Percentiles rank a stretch among this genome's conserved stretches.
Conservation (phyloP, 2,888 invertebrate genomes). For the Ornithoptera alexandrae region DNA sequence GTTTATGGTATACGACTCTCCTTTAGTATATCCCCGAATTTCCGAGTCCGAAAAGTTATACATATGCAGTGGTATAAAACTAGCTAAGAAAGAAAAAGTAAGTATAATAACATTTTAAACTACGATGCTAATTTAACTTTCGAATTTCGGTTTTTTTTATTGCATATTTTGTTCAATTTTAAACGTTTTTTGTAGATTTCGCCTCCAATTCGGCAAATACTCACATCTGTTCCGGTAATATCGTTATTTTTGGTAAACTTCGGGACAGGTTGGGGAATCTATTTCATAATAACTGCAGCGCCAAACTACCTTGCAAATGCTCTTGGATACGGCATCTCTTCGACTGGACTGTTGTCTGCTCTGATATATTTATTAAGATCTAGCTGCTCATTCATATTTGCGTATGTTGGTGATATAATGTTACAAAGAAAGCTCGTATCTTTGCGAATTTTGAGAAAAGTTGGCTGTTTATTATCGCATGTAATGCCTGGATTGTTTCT, state of each 20-base stretch:
- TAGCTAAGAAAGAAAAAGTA: constrained; percentile 21
- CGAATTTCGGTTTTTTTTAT: neutral
- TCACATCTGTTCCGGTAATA: constrained; percentile 81
- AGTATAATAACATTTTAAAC: constrained; percentile 1
- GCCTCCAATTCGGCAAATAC: constrained; percentile 77
- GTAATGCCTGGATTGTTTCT: constrained; percentile 46
- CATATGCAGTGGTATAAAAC: constrained; percentile 53
- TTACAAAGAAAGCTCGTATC: constrained; percentile 32
- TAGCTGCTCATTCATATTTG: constrained; percentile 32
- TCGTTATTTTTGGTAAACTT: constrained; percentile 79
- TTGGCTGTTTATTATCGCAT: constrained; percentile 72
- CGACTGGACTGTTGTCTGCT: constrained; percentile 37
- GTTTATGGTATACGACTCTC: constrained; percentile 73
- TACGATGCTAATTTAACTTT: no score
- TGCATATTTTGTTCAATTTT: neutral
- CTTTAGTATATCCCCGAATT: constrained; percentile 75
- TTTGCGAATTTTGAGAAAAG: constrained; percentile 65
- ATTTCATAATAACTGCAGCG: constrained; percentile 82
- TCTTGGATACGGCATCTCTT: constrained; percentile 74
- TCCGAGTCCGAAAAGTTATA: constrained; percentile 69
- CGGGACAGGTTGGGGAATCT: constrained; percentile 83
- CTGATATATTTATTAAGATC: constrained; percentile 37
- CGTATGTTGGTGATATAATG: constrained; percentile 43
- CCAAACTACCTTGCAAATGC: constrained; percentile 82
- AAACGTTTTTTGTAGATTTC: constrained; percentile 52